Percentiles rank a stretch among this genome's conserved stretches.
Conservation (phyloP, 2,888 invertebrate genomes). For the Agonopterix heracliana region DNA sequence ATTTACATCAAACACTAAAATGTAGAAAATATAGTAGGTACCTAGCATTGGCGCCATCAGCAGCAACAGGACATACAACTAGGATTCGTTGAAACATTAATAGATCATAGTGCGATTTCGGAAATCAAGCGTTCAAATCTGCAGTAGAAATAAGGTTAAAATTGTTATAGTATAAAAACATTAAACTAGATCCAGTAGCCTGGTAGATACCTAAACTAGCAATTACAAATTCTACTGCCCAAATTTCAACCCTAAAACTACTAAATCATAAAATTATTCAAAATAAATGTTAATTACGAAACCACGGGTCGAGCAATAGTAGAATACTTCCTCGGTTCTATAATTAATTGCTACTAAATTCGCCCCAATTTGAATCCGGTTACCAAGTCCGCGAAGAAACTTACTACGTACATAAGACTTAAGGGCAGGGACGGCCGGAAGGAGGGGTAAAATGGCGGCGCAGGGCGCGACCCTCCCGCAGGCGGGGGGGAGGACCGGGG, state of each 20-base stretch:
- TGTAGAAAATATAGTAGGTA: no score
- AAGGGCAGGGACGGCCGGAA: conserved; percentile 74
- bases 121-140: no score
- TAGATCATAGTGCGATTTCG: no score
- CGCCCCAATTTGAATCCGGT: conserved; percentile 75
- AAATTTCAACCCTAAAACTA: conserved; percentile 27
- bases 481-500: conserved; percentile 31
- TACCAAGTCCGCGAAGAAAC: conserved; percentile 74
- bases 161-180: no score
- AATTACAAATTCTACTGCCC: not conserved
- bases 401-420: conserved; percentile 76
- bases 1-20: no score
- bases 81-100: no score
- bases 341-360: conserved; percentile 77
- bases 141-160: no score
- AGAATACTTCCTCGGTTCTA: conserved; percentile 64
- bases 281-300: conserved; percentile 60
- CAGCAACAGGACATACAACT: no score
- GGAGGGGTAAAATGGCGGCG: conserved; percentile 67
- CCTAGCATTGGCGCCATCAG: no score
- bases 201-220: no score
- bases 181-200: no score
- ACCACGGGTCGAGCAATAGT: conserved; percentile 44
- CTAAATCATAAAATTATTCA: conserved; percentile 52
- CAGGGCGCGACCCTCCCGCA: conserved; percentile 68